Base-by-base conservation (phyloP, 2,797 vertebrate genomes). In the Enteromius anoplus region DNA sequence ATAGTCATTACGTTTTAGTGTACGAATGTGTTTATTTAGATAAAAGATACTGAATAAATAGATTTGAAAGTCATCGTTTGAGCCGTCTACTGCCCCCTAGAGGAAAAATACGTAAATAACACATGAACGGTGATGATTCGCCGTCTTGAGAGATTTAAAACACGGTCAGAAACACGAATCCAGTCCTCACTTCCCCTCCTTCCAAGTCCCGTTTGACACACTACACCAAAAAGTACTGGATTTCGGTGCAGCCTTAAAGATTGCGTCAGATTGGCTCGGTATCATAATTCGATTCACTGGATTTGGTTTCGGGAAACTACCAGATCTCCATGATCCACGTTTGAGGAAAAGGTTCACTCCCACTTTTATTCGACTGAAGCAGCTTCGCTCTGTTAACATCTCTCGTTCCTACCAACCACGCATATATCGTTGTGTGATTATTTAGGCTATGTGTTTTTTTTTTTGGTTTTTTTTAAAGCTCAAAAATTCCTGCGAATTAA, bases 331-430 rank as follows among this genome's bases (percentile, higher is more conserved):
- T 17, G 47, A 32, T 72, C 45, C 70, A 51, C 47, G 26, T 51
- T 12, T 51, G 19, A 75, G 29, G 29, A 75, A 75, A 75, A 53
- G 19, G 49, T 55, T 37, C 71, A 53, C 47, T 42, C 73, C 51
- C 49, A 37, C 19, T 15, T n/a, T 12, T n/a, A 4, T 5, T 7
- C 4, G n/a, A 2, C 40, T 34, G 3, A 34, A 34, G 26, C 26
- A 2, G 3, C 10, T 19, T 17, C 9, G 17, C 19, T 6, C 3
- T 73, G 1, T 55, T 26, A 5, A 14, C 23, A 26, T 0, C 1
- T 5, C 7, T 34, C 0, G 4, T 2, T 0, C 23, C 19, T 21
- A 8, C 21, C 9, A 1, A 5, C 3, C 29, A n/a, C 2, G 0
- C 19, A 55, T 7, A 55, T n/a, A 12, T 10, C 5, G 5, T 2